Percentiles rank a stretch among this genome's conserved stretches.
These are phyloP conservation scores for Catamblyrhynchus diadema DNA, from an alignment of 2,797 vertebrate species.

Conservation along the genomic window DNA sequence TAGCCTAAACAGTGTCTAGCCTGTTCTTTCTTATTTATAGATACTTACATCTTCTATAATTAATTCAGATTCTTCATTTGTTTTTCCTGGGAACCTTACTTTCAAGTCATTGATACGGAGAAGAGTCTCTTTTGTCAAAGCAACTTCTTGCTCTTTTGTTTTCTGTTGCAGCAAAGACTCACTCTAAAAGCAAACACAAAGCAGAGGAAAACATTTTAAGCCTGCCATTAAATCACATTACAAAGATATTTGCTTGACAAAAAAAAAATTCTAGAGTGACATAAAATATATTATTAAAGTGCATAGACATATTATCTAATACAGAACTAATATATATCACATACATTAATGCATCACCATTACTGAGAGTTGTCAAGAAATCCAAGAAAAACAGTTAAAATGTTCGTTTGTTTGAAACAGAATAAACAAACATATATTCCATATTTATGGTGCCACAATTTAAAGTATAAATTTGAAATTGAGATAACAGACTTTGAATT, in stretches of 20 bases:
- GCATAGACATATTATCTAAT: background rate
- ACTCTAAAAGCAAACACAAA: constrained; percentile 73
- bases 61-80: constrained; percentile 89
- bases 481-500: background rate
- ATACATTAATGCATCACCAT: background rate
- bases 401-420: background rate
- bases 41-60: constrained; percentile 91
- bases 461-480: background rate
- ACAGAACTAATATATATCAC: background rate
- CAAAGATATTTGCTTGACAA: constrained; percentile 53
- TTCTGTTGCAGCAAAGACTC: constrained; percentile 85
- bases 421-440: background rate
- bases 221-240: background rate
- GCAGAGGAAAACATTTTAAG: constrained; percentile 48
- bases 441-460: background rate
- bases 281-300: background rate
- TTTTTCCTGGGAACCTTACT: constrained; percentile 94
- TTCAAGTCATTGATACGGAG: constrained; percentile 90
- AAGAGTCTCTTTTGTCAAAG: constrained; percentile 89
- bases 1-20: background rate
- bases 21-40: background rate
- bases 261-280: background rate
- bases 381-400: background rate
- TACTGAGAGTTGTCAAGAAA: background rate
- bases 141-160: constrained; percentile 90